These are phyloP conservation scores for Thaleichthys pacificus DNA, from an alignment of 2,797 vertebrate species.

Conservation along the genomic window DNA sequence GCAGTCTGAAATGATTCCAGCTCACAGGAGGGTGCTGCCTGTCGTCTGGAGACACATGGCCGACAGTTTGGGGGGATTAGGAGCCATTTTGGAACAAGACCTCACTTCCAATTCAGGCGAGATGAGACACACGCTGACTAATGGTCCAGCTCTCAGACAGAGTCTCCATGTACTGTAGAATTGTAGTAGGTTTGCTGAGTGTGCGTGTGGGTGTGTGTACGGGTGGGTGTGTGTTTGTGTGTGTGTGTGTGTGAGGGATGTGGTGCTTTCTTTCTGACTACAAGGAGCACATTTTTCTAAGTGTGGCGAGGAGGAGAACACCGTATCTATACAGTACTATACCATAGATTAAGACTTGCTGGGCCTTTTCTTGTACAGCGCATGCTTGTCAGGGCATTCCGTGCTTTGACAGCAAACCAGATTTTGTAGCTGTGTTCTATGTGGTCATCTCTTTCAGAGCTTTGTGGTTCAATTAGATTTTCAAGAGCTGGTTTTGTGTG, in stretches of 20 bases:
- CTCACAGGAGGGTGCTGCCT: conserved; percentile 3
- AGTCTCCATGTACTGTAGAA: no score
- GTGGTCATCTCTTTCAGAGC: neutral
- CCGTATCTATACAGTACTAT: no score
- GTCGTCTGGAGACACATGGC: conserved; percentile 13
- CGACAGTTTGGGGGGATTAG: conserved; percentile 13
- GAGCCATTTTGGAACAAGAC: neutral
- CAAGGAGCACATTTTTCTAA: neutral
- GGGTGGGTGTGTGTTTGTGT: neutral
- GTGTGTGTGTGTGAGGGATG: neutral
- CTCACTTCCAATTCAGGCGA: neutral
- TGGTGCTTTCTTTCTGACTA: no score
- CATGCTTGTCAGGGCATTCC: no score
- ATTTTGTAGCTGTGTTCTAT: no score
- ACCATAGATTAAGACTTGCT: no score
- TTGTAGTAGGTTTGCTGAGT: neutral
- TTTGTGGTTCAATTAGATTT: neutral
- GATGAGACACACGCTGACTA: neutral
- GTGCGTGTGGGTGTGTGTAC: neutral
- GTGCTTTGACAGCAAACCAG: no score
- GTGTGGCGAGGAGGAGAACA: neutral
- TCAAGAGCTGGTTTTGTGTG: neutral
- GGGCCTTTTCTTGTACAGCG: neutral
- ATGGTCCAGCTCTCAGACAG: no score
- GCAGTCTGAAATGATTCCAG: conserved; percentile 4